Conservation (phyloP, 1,140 invertebrate genomes). For the Diorhabda elongata region DNA sequence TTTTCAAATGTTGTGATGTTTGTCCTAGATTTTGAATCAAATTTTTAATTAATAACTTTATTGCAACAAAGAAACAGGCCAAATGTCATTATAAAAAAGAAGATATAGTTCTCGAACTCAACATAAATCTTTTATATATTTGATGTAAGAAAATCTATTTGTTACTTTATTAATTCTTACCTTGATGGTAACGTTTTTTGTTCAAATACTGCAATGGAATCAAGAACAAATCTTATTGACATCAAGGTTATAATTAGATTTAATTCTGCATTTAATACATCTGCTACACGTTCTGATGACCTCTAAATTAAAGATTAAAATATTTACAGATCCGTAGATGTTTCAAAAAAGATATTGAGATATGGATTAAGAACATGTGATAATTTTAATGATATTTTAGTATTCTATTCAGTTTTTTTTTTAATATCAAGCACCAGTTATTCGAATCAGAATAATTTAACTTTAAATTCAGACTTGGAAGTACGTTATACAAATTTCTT, state of each 20-base stretch:
- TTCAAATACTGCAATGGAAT: neutral
- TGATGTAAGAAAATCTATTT: neutral
- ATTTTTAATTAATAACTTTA: neutral
- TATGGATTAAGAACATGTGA: too few relatives aligned
- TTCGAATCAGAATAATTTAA: too few relatives aligned
- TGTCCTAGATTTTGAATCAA: slow-evolving; percentile 7
- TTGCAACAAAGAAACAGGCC: neutral
- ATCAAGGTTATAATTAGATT: neutral
- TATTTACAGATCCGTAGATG: too few relatives aligned
- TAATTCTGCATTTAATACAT: too few relatives aligned
- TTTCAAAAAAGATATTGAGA: too few relatives aligned
- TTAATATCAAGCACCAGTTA: too few relatives aligned
- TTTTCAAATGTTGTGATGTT: neutral
- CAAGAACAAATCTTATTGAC: neutral
- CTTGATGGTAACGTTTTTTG: neutral
- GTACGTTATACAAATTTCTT: too few relatives aligned
- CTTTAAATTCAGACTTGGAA: too few relatives aligned
- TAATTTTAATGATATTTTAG: too few relatives aligned
- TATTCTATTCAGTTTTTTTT: too few relatives aligned
- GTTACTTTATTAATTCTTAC: neutral
- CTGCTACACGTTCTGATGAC: too few relatives aligned
- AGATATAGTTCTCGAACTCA: neutral
- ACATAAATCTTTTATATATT: neutral
- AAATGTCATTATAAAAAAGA: neutral
- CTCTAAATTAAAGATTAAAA: too few relatives aligned